These are phyloP conservation scores for Somateria mollissima DNA, from an alignment of 2,797 vertebrate species.

Conservation along the genomic window DNA sequence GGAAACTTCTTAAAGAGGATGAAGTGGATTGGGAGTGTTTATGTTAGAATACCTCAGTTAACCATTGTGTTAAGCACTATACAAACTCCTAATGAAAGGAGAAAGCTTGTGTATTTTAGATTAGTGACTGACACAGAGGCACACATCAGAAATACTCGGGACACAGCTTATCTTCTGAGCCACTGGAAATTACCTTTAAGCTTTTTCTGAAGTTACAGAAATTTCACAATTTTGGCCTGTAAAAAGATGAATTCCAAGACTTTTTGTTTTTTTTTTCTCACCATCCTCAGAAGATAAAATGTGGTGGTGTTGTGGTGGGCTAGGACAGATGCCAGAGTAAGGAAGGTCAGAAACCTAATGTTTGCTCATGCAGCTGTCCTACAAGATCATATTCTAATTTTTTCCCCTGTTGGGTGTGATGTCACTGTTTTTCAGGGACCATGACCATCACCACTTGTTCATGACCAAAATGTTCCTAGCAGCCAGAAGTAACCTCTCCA, in stretches of 20 bases:
- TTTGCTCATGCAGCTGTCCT: background rate
- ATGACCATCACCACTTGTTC: background rate
- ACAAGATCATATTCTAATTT: background rate
- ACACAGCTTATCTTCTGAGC: background rate
- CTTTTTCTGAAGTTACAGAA: background rate
- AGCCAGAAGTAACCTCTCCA: background rate
- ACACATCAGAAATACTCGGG: background rate
- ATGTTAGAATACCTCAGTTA: background rate
- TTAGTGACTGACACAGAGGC: background rate
- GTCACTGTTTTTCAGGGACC: background rate
- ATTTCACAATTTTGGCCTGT: background rate
- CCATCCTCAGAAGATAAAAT: background rate
- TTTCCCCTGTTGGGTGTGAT: accelerated
- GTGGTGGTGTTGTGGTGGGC: background rate
- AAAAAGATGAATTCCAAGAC: background rate
- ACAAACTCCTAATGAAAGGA: background rate
- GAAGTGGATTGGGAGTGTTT: background rate
- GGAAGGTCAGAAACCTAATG: background rate
- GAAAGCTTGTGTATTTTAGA: background rate
- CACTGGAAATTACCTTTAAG: background rate
- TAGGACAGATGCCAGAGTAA: background rate
- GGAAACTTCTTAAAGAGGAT: background rate
- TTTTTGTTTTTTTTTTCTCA: background rate
- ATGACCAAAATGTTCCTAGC: background rate
- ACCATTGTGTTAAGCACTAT: background rate